Evolutionary conservation across 92 coral and sea anemone species (phyloP).

Genomic region (Desmophyllum pertusum): DNA sequence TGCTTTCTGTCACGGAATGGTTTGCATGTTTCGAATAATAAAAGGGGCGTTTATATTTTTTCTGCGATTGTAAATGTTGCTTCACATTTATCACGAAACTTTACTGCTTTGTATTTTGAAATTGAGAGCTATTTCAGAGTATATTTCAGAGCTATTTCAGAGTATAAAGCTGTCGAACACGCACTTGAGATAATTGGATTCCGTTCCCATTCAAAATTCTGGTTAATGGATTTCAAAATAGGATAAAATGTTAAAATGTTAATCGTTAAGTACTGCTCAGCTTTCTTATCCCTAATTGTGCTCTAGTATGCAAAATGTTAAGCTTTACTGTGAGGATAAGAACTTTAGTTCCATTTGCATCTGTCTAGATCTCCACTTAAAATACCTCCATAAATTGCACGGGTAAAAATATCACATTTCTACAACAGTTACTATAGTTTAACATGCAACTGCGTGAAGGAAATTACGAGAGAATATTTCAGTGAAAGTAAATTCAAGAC

Average conservation of each 20-base stretch:
- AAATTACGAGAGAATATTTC: background rate
- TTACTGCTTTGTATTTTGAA: background rate
- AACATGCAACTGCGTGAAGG: background rate
- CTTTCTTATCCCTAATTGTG: background rate
- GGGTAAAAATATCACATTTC: background rate
- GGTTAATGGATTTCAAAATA: slow-evolving; percentile 8
- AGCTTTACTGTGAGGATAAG: background rate
- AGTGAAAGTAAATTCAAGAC: background rate
- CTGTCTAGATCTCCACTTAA: background rate
- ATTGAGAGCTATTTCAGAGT: background rate
- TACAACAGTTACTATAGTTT: background rate
- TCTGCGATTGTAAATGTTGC: background rate
- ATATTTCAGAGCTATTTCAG: background rate
- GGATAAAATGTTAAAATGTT: background rate
- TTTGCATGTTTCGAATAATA: background rate
- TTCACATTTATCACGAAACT: background rate
- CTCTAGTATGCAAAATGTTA: background rate
- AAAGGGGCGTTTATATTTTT: background rate
- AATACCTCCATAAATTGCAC: background rate
- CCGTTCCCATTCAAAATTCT: background rate
- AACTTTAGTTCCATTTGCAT: background rate
- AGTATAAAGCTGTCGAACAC: background rate
- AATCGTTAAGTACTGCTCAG: background rate
- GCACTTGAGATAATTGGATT: slow-evolving; percentile 36
- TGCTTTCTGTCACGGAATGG: background rate